Evolutionary conservation across 2,113 vertebrate genomes (phyloP).

Genomic region (Aegithalos caudatus): DNA sequence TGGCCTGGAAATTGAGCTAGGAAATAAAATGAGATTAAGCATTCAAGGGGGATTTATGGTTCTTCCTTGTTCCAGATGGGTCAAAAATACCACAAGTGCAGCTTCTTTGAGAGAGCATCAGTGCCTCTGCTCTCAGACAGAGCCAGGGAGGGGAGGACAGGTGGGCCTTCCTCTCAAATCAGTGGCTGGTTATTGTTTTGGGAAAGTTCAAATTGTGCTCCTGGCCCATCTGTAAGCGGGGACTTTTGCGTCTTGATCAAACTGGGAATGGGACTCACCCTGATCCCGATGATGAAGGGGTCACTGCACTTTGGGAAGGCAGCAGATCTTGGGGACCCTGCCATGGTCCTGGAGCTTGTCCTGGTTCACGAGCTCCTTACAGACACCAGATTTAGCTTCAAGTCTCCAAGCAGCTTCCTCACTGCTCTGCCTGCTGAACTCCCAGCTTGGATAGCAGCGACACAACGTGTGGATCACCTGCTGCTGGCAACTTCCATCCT

Average conservation of each 20-base stretch:
- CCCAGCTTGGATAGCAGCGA: rapidly evolving
- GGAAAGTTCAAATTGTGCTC: neutral
- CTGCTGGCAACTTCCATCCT: neutral
- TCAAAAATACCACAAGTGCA: conserved; percentile 22
- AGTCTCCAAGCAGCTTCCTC: neutral
- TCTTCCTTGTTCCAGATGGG: conserved; percentile 47
- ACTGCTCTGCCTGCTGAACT: neutral
- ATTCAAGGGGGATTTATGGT: conserved; percentile 34
- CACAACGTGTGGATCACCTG: rapidly evolving
- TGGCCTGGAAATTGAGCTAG: conserved; percentile 36
- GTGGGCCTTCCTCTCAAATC: conserved; percentile 10
- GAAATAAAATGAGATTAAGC: conserved; percentile 53
- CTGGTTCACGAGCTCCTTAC: neutral
- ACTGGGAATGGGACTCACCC: neutral
- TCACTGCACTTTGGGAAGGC: neutral
- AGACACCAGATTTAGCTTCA: neutral
- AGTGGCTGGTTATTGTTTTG: neutral
- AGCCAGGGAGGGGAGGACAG: neutral
- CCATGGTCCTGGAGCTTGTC: neutral
- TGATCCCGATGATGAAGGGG: rapidly evolving
- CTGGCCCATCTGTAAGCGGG: neutral
- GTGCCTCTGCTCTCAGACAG: neutral
- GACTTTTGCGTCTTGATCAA: neutral
- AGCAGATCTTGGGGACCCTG: neutral
- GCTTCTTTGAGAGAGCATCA: neutral